Evolutionary conservation across 2,888 invertebrate species (phyloP).

Genomic region (Lapara coniferarum): DNA sequence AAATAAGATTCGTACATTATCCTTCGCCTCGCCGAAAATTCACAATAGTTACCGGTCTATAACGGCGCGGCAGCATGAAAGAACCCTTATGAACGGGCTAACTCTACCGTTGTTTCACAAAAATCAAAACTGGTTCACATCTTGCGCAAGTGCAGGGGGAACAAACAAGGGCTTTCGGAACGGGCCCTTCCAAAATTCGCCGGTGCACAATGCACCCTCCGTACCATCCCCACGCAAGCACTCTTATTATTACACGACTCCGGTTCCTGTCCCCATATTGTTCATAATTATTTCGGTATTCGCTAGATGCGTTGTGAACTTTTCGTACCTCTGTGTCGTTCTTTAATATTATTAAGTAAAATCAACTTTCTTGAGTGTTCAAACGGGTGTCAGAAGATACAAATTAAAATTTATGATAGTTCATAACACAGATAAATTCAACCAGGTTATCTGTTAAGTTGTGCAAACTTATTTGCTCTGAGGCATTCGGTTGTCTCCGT

Average conservation of each 20-base stretch:
- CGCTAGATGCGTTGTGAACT: constrained; percentile 72
- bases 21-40: constrained; percentile 12
- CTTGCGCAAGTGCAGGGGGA: constrained; percentile 82
- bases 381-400: neutral
- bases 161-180: constrained; percentile 75
- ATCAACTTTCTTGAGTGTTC: neutral
- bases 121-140: constrained; percentile 82
- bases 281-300: constrained; percentile 79
- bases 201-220: constrained; percentile 84
- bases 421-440: constrained; percentile 35
- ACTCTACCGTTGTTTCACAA: constrained; percentile 69
- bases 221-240: constrained; percentile 82
- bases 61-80: constrained; percentile 59
- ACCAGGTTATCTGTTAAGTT: constrained; percentile 40
- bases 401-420: constrained; percentile 25
- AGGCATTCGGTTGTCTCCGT: constrained; percentile 66
- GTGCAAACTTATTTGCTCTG: constrained; percentile 65
- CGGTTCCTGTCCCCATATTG: constrained; percentile 81
- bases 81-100: constrained; percentile 66
- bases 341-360: constrained; percentile 32
- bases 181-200: constrained; percentile 82
- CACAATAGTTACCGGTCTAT: constrained; percentile 43
- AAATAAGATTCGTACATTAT: neutral
- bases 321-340: constrained; percentile 52
- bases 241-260: constrained; percentile 82